A percentile compares a stretch with the other conserved stretches of the same genome.
Conservation (phyloP, 1,140 invertebrate genomes). For the Chironomus tepperi region DNA sequence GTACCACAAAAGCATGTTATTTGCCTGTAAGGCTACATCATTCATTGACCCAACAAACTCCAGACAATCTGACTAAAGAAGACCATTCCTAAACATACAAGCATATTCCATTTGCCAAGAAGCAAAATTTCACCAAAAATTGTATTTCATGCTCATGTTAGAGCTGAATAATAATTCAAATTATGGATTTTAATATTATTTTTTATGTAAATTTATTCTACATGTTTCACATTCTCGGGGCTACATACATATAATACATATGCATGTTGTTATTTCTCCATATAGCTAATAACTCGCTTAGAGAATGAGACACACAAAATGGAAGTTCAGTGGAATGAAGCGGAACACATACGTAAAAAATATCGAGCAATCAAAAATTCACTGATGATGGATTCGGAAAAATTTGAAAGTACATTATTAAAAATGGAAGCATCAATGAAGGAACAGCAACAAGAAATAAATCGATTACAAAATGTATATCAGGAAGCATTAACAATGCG, state of each 20-base stretch:
- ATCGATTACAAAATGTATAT: constrained; percentile 53
- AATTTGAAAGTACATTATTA: constrained; percentile 62
- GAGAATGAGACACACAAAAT: constrained; percentile 69
- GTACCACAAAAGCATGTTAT: too few species aligned
- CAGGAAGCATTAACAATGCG: constrained; percentile 60
- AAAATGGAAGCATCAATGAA: constrained; percentile 54
- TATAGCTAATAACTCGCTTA: constrained; percentile 56
- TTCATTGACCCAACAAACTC: too few species aligned
- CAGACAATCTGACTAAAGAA: too few species aligned
- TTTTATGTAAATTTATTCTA: not conserved
- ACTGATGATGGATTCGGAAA: constrained; percentile 57
- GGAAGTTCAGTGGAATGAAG: constrained; percentile 69
- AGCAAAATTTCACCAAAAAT: too few species aligned
- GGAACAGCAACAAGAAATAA: constrained; percentile 60
- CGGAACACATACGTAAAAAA: constrained; percentile 65
- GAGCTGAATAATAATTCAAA: too few species aligned
- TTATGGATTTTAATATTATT: too few species aligned
- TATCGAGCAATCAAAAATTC: constrained; percentile 61
- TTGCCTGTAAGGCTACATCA: too few species aligned
- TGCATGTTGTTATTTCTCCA: not conserved
- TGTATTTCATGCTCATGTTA: too few species aligned
- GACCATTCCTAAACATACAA: too few species aligned
- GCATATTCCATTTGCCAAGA: too few species aligned
- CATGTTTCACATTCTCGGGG: too few species aligned
- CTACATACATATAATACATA: too few species aligned